Percentiles rank a stretch among this genome's conserved stretches.
These are phyloP conservation scores for Notolabrus celidotus DNA, from an alignment of 2,797 vertebrate species.

Conservation along the genomic window DNA sequence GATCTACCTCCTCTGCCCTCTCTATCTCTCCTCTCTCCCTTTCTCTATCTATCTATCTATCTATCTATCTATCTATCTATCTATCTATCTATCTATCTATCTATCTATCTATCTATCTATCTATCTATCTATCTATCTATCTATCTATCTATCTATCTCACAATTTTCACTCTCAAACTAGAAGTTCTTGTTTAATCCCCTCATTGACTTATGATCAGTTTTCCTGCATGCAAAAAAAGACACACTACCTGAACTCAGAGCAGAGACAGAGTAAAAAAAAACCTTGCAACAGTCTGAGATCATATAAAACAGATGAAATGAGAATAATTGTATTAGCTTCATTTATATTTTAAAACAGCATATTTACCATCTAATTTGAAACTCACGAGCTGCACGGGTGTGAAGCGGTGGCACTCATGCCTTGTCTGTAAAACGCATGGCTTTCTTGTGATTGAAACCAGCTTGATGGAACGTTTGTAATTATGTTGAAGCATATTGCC, in stretches of 20 bases:
- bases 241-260: background rate
- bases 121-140: background rate
- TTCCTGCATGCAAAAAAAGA: too few relatives aligned
- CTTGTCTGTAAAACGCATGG: background rate
- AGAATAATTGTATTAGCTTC: background rate
- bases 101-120: slow-evolving; percentile 18
- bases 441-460: background rate
- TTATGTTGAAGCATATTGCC: too few relatives aligned
- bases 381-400: background rate
- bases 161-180: too few relatives aligned
- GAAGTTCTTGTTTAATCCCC: too few relatives aligned
- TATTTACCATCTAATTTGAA: background rate
- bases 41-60: slow-evolving; percentile 27
- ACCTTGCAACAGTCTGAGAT: background rate
- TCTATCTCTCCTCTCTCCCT: slow-evolving; percentile 3
- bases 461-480: background rate
- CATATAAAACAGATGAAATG: background rate
- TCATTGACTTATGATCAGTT: too few relatives aligned
- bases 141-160: too few relatives aligned
- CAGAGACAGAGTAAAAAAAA: background rate
- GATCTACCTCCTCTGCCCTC: slow-evolving; percentile 2
- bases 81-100: slow-evolving; percentile 17
- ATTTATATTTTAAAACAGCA: background rate
- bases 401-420: background rate
- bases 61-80: slow-evolving; percentile 21